Evolutionary conservation across 2,113 vertebrate genomes (phyloP).

Genomic region (Amblyornis subalaris): DNA sequence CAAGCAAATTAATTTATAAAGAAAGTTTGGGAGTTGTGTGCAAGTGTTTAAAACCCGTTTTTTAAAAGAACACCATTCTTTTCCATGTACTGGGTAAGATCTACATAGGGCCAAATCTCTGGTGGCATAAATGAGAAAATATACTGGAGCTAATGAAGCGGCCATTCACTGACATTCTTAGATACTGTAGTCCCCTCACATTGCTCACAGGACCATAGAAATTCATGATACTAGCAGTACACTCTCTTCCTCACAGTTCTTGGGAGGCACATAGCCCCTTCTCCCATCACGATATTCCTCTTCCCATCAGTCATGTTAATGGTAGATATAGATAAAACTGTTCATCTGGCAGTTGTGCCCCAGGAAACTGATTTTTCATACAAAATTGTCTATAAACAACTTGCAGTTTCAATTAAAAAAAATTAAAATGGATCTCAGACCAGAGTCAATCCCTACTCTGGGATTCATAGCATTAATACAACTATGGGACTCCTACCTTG

Average conservation of each 20-base stretch:
- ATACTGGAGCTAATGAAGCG: neutral
- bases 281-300: neutral
- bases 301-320: neutral
- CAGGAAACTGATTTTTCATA: neutral
- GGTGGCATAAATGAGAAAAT: neutral
- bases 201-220: neutral
- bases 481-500: neutral
- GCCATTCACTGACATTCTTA: neutral
- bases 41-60: neutral
- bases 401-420: neutral
- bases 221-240: neutral
- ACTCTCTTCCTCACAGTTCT: neutral
- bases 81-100: neutral
- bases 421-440: neutral
- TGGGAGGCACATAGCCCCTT: neutral
- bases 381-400: neutral
- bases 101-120: neutral
- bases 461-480: neutral
- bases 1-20: conserved; percentile 28
- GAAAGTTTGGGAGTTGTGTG: neutral
- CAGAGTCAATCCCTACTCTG: neutral
- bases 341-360: neutral
- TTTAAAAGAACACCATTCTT: neutral
- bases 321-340: neutral
- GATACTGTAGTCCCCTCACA: neutral